Conservation (phyloP, 2,888 invertebrate genomes). For the Alsophila aescularia region DNA sequence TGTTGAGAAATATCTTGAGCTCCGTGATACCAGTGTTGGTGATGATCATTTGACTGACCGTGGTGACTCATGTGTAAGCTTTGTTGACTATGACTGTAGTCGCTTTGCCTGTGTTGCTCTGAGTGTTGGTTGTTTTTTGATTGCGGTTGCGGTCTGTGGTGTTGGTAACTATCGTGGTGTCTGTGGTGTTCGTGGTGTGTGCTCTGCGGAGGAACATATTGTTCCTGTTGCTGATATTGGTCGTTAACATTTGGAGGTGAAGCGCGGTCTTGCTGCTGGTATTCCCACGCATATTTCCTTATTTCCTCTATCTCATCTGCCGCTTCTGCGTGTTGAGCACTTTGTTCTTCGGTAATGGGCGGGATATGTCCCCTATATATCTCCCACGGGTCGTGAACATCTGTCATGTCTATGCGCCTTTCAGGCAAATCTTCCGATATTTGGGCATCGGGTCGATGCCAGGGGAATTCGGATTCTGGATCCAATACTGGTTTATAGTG, state of each 20-base stretch:
- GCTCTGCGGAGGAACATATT: conserved; percentile 8
- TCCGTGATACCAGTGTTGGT: conserved; percentile 35
- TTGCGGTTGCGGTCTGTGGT: conserved; percentile 35
- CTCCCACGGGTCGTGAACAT: conserved; percentile 90
- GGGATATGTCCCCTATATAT: conserved; percentile 85
- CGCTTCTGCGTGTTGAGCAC: conserved; percentile 36
- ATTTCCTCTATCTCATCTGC: conserved; percentile 56
- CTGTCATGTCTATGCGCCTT: conserved; percentile 54
- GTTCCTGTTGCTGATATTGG: conserved; percentile 17
- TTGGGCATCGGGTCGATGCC: conserved; percentile 73
- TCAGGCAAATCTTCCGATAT: conserved; percentile 48
- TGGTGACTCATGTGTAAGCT: conserved; percentile 29
- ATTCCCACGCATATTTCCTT: conserved; percentile 68
- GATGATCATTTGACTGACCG: conserved; percentile 36
- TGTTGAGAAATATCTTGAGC: conserved; percentile 37
- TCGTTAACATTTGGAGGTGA: conserved; percentile 27
- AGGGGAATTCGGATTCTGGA: conserved; percentile 75
- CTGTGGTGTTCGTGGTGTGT: conserved; percentile 27
- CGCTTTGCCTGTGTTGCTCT: conserved; percentile 33
- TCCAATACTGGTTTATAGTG: conserved; percentile 68
- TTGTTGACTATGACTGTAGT: conserved; percentile 25
- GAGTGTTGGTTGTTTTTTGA: conserved; percentile 36
- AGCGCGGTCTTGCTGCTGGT: conserved; percentile 45
- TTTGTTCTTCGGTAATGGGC: conserved; percentile 48
- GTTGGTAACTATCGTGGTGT: conserved; percentile 26